These are phyloP conservation scores for Picus viridis DNA, from an alignment of 2,797 vertebrate species.

Conservation along the genomic window DNA sequence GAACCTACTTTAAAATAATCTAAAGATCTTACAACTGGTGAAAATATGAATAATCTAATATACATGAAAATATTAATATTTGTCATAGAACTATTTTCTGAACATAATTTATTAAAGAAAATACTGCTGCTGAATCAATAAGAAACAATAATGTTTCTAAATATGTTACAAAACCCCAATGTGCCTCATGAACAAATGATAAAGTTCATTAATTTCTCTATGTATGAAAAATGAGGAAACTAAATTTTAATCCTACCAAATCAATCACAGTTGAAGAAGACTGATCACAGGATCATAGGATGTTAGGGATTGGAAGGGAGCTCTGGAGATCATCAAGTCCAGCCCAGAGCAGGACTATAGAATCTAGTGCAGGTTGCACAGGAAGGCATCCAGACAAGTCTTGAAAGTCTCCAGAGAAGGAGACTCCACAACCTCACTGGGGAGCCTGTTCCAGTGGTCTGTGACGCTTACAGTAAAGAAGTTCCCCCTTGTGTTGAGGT, in stretches of 20 bases:
- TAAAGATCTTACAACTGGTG: background rate
- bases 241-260: background rate
- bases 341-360: no score
- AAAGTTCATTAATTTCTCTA: background rate
- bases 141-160: background rate
- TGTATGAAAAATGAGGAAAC: background rate
- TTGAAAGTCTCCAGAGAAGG: no score
- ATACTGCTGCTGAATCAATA: background rate
- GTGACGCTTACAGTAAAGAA: no score
- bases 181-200: background rate
- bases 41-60: background rate
- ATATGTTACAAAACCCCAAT: background rate
- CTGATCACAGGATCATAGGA: background rate
- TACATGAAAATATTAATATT: background rate
- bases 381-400: no score
- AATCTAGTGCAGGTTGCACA: no score
- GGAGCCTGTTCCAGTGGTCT: no score
- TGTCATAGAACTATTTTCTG: background rate
- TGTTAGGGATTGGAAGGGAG: no score
- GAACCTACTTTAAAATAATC: background rate
- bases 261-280: background rate
- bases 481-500: no score
- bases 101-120: background rate
- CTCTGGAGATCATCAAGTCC: no score
- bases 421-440: no score